Evolutionary conservation across 2,113 vertebrate genomes (phyloP).

Genomic region (Oxyura jamaicensis): DNA sequence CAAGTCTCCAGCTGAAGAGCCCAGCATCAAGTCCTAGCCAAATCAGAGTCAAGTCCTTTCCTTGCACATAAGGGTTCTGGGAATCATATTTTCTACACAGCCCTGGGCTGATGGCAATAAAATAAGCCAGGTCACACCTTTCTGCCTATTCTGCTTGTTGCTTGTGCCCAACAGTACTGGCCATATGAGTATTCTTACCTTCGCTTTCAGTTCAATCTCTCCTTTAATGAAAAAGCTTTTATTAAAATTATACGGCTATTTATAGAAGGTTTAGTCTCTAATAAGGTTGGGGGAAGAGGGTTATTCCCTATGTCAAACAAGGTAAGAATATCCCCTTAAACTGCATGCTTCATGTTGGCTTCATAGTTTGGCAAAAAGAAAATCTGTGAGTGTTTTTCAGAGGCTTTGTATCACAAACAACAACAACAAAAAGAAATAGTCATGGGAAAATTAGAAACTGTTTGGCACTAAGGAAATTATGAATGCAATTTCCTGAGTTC

Average conservation of each 20-base stretch:
- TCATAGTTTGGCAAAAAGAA: not conserved
- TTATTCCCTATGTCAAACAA: not conserved
- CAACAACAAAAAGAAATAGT: not conserved
- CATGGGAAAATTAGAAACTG: constrained; percentile 25
- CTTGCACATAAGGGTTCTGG: not conserved
- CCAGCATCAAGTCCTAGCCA: not conserved
- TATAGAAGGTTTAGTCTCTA: not conserved
- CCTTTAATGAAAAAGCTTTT: not conserved
- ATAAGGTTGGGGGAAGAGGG: not conserved
- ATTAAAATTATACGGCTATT: not conserved
- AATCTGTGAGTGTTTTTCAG: not conserved
- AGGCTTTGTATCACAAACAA: constrained; percentile 23
- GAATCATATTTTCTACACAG: not conserved
- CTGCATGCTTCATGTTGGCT: accelerated
- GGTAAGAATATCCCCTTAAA: not conserved
- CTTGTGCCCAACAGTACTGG: not conserved
- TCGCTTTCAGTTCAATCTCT: not conserved
- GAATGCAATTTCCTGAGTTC: constrained; percentile 66
- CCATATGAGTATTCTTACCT: not conserved
- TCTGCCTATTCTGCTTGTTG: not conserved
- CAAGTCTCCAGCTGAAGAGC: not conserved
- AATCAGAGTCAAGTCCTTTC: not conserved
- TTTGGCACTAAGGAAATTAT: constrained; percentile 57
- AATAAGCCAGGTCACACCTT: not conserved
- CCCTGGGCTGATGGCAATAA: not conserved